Conservation (phyloP, 1,140 invertebrate genomes). For the Apocrypta bakeri region DNA sequence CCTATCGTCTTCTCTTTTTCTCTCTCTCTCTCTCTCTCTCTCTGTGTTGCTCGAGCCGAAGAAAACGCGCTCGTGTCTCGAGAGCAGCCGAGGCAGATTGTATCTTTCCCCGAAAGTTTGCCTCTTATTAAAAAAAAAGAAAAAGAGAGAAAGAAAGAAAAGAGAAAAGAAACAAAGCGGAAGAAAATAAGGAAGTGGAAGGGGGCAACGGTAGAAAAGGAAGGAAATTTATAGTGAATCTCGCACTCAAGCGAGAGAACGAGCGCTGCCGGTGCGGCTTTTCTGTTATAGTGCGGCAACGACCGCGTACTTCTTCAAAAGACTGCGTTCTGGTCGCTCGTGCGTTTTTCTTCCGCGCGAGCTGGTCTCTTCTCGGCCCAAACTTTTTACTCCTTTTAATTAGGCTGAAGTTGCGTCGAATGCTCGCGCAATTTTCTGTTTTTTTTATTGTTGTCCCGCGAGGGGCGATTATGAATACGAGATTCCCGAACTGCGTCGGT, state of each 20-base stretch:
- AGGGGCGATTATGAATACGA: conserved; percentile 26
- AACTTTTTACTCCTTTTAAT: conserved; percentile 27
- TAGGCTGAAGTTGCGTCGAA: conserved; percentile 18
- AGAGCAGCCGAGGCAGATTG: conserved; percentile 25
- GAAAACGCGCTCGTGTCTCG: background rate
- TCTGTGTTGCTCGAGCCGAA: background rate
- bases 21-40: background rate
- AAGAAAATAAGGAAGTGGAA: conserved; percentile 8
- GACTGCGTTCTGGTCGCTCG: background rate
- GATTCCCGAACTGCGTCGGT: background rate
- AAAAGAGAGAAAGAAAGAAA: conserved; percentile 22
- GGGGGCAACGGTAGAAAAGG: background rate
- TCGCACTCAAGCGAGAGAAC: conserved; percentile 13
- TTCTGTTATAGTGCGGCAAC: too few species aligned
- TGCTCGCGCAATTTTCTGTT: background rate
- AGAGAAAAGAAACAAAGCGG: conserved; percentile 6
- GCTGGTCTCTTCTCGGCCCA: background rate
- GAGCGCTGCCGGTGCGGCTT: background rate
- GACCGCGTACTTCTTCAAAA: conserved; percentile 13
- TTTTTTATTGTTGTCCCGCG: conserved; percentile 6
- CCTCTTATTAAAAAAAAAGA: conserved; percentile 41
- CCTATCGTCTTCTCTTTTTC: background rate
- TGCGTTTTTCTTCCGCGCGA: background rate
- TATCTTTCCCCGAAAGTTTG: conserved; percentile 37
- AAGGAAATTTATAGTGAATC: conserved; percentile 39